phyloP scores from a whole-genome alignment of 2,797 vertebrate genomes.

The Holocentrus rufus region DNA sequence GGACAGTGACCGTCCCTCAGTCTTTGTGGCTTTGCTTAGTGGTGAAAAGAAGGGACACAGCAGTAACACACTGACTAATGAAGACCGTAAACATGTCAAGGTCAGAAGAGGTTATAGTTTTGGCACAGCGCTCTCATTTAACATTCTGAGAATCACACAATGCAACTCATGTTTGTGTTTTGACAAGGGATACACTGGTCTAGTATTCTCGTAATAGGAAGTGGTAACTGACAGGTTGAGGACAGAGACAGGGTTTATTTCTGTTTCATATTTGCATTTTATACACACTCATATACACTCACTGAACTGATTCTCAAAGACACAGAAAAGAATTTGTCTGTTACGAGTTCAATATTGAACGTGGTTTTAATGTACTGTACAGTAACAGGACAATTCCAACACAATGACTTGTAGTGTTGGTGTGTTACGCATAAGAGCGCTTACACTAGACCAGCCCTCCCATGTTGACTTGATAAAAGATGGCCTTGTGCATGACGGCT shows the following conservation, averaged over 20 bases:
- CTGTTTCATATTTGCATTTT: too few species aligned
- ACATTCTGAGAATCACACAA: not conserved
- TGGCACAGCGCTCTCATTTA: conserved; percentile 20
- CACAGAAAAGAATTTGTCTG: too few species aligned
- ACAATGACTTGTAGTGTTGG: not conserved
- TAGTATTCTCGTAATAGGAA: too few species aligned
- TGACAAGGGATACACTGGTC: too few species aligned
- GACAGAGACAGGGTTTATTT: too few species aligned
- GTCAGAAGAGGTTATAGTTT: conserved; percentile 47
- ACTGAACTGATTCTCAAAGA: too few species aligned
- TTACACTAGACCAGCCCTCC: conserved; percentile 7
- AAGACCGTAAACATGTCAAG: conserved; percentile 51
- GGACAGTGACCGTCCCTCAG: conserved; percentile 29
- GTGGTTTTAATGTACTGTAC: too few species aligned
- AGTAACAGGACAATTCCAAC: too few species aligned
- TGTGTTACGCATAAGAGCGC: not conserved
- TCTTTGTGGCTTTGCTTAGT: conserved; percentile 38
- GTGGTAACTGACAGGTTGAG: too few species aligned
- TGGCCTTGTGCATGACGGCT: conserved; percentile 25
- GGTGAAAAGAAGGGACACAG: conserved; percentile 45
- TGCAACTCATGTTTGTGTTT: too few species aligned
- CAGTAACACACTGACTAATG: conserved; percentile 54
- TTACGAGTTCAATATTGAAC: too few species aligned
- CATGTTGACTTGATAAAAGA: conserved; percentile 25
- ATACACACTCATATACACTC: too few species aligned